Evolutionary conservation across 2,888 invertebrate genomes (phyloP).

Genomic region (Sabatieria punctata): DNA sequence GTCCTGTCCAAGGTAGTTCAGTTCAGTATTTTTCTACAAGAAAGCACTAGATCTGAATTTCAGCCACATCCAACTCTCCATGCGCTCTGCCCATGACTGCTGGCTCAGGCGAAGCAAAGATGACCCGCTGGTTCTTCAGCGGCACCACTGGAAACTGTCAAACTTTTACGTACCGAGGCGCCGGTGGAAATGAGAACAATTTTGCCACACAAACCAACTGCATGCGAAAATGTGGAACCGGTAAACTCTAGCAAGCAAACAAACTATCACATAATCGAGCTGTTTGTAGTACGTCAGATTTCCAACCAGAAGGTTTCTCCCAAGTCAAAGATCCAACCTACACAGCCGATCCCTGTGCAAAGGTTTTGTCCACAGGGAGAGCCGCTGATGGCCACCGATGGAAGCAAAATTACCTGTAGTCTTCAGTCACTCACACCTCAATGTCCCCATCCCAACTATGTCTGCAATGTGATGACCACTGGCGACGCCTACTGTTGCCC

Average conservation of each 20-base stretch:
- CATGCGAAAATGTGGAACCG: slow-evolving; percentile 16
- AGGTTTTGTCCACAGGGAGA: slow-evolving; percentile 7
- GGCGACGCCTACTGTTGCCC: slow-evolving; percentile 7
- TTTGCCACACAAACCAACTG: slow-evolving; percentile 15
- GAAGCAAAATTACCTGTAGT: slow-evolving; percentile 5
- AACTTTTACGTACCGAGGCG: slow-evolving; percentile 11
- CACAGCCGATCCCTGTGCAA: no score
- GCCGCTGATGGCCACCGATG: slow-evolving; percentile 3
- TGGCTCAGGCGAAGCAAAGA: slow-evolving; percentile 1
- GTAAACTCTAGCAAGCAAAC: no score
- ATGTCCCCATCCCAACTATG: background rate
- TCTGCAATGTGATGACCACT: background rate
- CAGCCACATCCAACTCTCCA: background rate
- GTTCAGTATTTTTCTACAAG: background rate
- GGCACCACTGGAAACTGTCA: slow-evolving; percentile 8
- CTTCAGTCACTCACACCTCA: background rate
- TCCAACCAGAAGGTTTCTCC: no score
- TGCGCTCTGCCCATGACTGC: slow-evolving; percentile 1
- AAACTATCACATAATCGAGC: no score
- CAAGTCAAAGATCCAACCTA: no score
- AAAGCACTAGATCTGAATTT: background rate
- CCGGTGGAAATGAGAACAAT: slow-evolving; percentile 13
- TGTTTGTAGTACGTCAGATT: no score
- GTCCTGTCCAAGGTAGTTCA: slow-evolving; percentile 5
- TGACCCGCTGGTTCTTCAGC: slow-evolving; percentile 12